Evolutionary conservation across 2,797 vertebrate species (phyloP).

Genomic region (Discoglossus pictus): DNA sequence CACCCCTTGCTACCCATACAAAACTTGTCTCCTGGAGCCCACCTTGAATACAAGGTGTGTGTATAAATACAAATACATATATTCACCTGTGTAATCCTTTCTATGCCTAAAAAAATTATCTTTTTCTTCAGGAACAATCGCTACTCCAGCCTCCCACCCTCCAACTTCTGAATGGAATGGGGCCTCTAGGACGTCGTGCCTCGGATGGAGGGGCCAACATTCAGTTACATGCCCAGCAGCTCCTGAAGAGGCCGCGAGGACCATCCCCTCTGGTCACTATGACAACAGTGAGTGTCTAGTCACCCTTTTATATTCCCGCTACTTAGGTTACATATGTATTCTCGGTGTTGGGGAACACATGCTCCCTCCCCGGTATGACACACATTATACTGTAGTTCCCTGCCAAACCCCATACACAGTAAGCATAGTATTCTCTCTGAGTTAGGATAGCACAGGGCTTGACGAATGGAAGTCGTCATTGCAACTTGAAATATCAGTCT

Average conservation of each 20-base stretch:
- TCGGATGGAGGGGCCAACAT: conserved; percentile 97
- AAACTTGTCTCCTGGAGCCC: conserved; percentile 87
- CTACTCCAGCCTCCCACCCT: conserved; percentile 94
- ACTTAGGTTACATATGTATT: no score
- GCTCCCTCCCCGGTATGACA: no score
- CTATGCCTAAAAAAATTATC: neutral
- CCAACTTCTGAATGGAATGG: conserved; percentile 96
- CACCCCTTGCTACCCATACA: conserved; percentile 89
- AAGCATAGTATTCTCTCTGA: no score
- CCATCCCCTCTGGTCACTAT: conserved; percentile 91
- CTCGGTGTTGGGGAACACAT: no score
- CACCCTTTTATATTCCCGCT: no score
- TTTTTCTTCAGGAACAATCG: conserved; percentile 85
- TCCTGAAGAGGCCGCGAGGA: conserved; percentile 92
- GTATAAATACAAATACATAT: neutral
- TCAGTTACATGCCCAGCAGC: conserved; percentile 93
- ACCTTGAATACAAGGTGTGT: conserved; percentile 96
- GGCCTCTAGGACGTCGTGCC: conserved; percentile 90
- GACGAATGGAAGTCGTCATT: no score
- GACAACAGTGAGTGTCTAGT: conserved; percentile 82
- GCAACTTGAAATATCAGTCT: no score
- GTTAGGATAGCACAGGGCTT: no score
- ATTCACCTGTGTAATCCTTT: neutral
- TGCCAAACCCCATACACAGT: no score
- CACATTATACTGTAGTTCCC: no score